A percentile compares a stretch with the other conserved stretches of the same genome.
phyloP scores from a whole-genome alignment of 1,140 invertebrate species.

The Vanessa atalanta region DNA sequence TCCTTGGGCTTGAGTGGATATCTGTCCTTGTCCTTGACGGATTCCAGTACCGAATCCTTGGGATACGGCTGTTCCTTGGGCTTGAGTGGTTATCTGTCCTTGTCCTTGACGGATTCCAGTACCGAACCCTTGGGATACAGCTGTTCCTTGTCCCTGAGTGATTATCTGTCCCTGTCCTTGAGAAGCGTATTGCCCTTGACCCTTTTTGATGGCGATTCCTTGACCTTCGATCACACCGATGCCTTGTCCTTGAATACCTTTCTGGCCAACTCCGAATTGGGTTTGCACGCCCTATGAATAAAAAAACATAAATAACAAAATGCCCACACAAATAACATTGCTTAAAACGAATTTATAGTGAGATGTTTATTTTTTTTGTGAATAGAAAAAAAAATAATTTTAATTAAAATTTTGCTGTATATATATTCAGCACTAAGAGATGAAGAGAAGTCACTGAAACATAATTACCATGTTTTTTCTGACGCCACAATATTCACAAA shows the following conservation, averaged over 20 bases:
- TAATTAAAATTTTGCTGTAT: too few species aligned
- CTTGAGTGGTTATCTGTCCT: constrained; percentile 34
- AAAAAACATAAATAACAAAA: background rate
- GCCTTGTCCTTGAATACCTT: constrained; percentile 28
- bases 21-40: constrained; percentile 30
- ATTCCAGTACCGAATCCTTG: constrained; percentile 34
- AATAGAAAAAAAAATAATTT: too few species aligned
- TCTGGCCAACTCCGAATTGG: constrained; percentile 20
- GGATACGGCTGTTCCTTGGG: constrained; percentile 28
- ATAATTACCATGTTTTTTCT: too few species aligned
- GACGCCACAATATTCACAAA: too few species aligned
- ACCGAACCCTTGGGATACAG: background rate
- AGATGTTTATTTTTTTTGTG: too few species aligned
- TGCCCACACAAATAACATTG: too few species aligned
- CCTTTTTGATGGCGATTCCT: constrained; percentile 34
- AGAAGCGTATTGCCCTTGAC: constrained; percentile 23
- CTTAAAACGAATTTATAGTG: too few species aligned
- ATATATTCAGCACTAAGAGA: too few species aligned
- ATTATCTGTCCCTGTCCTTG: constrained; percentile 29
- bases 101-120: constrained; percentile 19
- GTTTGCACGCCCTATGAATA: constrained; percentile 25
- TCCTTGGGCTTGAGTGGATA: constrained; percentile 37
- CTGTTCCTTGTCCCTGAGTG: constrained; percentile 31
- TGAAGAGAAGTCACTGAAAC: too few species aligned
- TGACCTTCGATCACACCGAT: constrained; percentile 25